phyloP scores from a whole-genome alignment of 2,113 vertebrate genomes.

The Pipa parva region DNA sequence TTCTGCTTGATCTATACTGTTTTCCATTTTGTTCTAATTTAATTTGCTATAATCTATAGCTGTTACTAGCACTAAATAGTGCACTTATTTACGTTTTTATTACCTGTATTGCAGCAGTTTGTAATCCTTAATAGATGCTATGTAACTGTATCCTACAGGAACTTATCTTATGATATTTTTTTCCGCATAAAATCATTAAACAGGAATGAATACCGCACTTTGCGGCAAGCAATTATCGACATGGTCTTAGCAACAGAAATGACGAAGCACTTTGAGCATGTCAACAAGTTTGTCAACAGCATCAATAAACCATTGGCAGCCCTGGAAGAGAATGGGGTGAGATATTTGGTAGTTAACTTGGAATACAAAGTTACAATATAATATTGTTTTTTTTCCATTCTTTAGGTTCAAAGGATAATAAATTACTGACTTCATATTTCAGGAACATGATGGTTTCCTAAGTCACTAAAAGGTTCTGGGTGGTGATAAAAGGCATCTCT shows the following conservation, averaged over 20 bases:
- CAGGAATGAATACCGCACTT: constrained; percentile 91
- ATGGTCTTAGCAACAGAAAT: constrained; percentile 98
- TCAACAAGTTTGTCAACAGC: constrained; percentile 98
- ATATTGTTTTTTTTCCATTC: no score
- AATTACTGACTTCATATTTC: no score
- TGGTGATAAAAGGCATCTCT: no score
- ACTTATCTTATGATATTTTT: neutral
- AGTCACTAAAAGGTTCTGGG: no score
- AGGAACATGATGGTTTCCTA: no score
- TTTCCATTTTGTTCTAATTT: no score
- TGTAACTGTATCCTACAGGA: neutral
- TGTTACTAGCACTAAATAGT: no score
- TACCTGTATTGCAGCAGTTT: neutral
- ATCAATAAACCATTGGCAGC: constrained; percentile 91
- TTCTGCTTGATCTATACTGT: no score
- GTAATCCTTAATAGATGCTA: neutral
- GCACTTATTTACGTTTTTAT: neutral
- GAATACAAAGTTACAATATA: no score
- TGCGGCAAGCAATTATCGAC: constrained; percentile 91
- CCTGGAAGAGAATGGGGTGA: constrained; percentile 85
- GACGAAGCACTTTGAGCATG: constrained; percentile 98
- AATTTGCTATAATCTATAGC: no score
- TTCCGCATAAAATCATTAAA: neutral
- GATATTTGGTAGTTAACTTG: no score
- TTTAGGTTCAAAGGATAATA: no score